These are phyloP conservation scores for Silurus glanis DNA, from an alignment of 2,113 vertebrate species.

Conservation along the genomic window DNA sequence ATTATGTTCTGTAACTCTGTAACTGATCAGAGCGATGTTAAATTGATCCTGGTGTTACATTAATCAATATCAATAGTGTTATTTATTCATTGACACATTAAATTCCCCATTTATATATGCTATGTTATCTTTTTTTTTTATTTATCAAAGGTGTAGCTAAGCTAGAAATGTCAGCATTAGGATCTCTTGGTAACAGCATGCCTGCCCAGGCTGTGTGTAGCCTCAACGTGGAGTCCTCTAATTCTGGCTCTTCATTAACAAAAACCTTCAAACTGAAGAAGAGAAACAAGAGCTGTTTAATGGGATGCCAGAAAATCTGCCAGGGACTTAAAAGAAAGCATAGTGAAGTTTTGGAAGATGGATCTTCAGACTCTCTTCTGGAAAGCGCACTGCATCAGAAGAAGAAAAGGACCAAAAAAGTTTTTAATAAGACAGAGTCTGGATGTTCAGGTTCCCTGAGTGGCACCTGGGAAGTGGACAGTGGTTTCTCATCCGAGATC, in stretches of 20 bases:
- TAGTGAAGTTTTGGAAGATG: slow-evolving; percentile 10
- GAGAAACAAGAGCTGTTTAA: not conserved
- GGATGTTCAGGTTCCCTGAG: not conserved
- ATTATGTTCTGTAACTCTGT: not conserved
- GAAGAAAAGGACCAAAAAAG: slow-evolving; percentile 28
- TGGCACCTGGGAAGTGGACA: slow-evolving; percentile 66
- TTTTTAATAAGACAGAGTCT: not conserved
- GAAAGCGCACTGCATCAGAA: not conserved
- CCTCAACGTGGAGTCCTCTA: not conserved
- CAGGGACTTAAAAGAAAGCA: slow-evolving; percentile 26
- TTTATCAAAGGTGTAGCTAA: not conserved
- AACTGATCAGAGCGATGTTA: not conserved
- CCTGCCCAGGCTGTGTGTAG: not conserved
- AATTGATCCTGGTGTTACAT: not conserved
- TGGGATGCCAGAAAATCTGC: not conserved
- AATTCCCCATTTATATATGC: not conserved
- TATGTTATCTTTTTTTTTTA: not conserved
- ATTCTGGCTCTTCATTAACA: not conserved
- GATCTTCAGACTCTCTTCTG: not conserved
- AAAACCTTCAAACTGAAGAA: not conserved
- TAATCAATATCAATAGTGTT: not conserved
- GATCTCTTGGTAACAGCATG: not conserved
- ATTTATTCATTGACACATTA: not conserved
- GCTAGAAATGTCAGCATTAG: slow-evolving; percentile 11
- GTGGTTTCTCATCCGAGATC: slow-evolving; percentile 66